A percentile compares a stretch with the other conserved stretches of the same genome.
Evolutionary conservation across 2,888 invertebrate genomes (phyloP).

Genomic region (Drosophila quasianomalipes): DNA sequence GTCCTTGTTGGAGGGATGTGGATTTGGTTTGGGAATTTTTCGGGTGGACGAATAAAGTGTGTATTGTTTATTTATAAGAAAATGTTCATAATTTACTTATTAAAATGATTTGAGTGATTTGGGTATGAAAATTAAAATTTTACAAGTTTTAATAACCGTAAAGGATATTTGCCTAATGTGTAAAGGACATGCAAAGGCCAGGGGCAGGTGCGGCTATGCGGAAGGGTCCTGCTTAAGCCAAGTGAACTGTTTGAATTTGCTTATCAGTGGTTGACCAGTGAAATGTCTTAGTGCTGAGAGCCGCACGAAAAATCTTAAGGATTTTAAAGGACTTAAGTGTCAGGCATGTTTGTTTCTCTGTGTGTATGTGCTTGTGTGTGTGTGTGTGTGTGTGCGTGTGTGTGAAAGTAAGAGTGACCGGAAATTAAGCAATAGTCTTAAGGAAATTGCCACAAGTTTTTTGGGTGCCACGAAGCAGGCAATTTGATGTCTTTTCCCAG

Average conservation of each 20-base stretch:
- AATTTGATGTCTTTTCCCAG: slow-evolving; percentile 66
- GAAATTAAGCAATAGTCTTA: slow-evolving; percentile 81
- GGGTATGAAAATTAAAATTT: slow-evolving; percentile 78
- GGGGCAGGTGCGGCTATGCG: not conserved
- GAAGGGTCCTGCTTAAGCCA: slow-evolving; percentile 66
- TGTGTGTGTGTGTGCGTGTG: slow-evolving; percentile 8
- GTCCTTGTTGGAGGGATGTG: not conserved
- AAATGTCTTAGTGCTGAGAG: slow-evolving; percentile 57
- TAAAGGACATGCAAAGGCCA: slow-evolving; percentile 18
- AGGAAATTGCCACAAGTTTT: slow-evolving; percentile 82
- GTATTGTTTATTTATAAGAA: slow-evolving; percentile 80
- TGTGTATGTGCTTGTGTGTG: not conserved
- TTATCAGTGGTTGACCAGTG: slow-evolving; percentile 79
- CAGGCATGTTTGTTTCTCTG: slow-evolving; percentile 33
- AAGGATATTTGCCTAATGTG: slow-evolving; percentile 71
- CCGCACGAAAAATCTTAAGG: slow-evolving; percentile 71
- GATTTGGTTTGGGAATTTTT: slow-evolving; percentile 18
- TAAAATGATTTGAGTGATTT: slow-evolving; percentile 82
- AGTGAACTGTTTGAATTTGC: slow-evolving; percentile 77
- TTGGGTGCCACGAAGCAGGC: slow-evolving; percentile 61
- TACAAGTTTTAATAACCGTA: slow-evolving; percentile 76
- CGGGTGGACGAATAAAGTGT: slow-evolving; percentile 74
- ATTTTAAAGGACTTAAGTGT: slow-evolving; percentile 74
- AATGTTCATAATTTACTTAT: slow-evolving; percentile 81
- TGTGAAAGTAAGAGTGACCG: slow-evolving; percentile 73